These are phyloP conservation scores for Pipa parva DNA, from an alignment of 2,113 vertebrate genomes.

Conservation along the genomic window DNA sequence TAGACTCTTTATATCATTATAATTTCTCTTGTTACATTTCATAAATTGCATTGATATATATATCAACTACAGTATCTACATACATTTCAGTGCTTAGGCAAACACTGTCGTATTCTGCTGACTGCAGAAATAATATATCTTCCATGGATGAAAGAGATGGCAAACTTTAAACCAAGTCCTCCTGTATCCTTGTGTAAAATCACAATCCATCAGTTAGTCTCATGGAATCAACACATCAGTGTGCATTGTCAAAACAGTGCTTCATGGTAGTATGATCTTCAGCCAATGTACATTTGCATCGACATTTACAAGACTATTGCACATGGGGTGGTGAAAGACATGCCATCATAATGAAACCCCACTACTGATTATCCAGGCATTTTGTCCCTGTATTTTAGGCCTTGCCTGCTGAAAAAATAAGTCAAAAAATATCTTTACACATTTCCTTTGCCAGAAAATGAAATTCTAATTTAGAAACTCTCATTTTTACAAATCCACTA, in stretches of 20 bases:
- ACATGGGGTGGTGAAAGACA: background rate
- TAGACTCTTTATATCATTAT: slow-evolving; percentile 29
- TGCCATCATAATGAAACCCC: background rate
- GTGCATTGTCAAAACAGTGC: slow-evolving; percentile 31
- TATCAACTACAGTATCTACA: slow-evolving; percentile 42
- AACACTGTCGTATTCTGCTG: slow-evolving; percentile 30
- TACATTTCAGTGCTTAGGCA: slow-evolving; percentile 40
- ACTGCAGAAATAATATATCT: slow-evolving; percentile 38
- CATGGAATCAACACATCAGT: slow-evolving; percentile 27
- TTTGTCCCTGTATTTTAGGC: background rate
- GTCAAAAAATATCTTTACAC: background rate
- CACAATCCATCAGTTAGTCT: slow-evolving; percentile 14
- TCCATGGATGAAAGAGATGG: slow-evolving; percentile 38
- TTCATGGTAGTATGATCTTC: slow-evolving; percentile 3
- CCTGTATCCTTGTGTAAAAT: slow-evolving; percentile 15
- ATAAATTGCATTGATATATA: slow-evolving; percentile 38
- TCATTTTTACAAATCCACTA: background rate
- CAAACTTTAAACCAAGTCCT: slow-evolving; percentile 29
- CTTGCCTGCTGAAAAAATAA: background rate
- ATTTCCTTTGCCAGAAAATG: background rate
- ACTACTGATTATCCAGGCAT: background rate
- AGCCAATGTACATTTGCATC: background rate
- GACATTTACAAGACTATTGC: background rate
- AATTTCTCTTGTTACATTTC: slow-evolving; percentile 35
- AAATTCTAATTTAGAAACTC: background rate